Percentiles rank a stretch among this genome's conserved stretches.
phyloP scores from a whole-genome alignment of 2,113 vertebrate species.

The Cisticola juncidis region DNA sequence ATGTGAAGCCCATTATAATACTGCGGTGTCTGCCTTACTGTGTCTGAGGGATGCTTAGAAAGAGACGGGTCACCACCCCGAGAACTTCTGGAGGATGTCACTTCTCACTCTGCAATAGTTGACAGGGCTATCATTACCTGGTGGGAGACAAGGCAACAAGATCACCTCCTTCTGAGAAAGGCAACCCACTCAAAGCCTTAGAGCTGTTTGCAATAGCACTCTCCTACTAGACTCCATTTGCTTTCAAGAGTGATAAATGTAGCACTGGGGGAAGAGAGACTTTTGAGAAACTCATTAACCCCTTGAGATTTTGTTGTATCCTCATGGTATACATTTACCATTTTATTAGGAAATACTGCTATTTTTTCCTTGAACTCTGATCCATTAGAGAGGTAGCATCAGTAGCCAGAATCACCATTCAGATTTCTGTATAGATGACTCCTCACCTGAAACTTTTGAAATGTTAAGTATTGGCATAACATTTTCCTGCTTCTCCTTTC shows the following conservation, averaged over 20 bases:
- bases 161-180: not conserved
- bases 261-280: not conserved
- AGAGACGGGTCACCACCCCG: not conserved
- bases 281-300: not conserved
- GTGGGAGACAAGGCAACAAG: not conserved
- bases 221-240: not conserved
- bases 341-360: not conserved
- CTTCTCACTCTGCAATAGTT: not conserved
- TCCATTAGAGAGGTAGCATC: not conserved
- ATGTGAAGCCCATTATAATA: accelerated
- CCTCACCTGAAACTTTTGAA: not conserved
- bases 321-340: not conserved
- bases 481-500: not conserved
- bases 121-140: not conserved
- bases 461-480: not conserved
- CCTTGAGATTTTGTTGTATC: not conserved
- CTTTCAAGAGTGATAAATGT: not conserved
- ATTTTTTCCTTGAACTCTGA: not conserved
- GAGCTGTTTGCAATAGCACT: not conserved
- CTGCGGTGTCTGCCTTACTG: accelerated
- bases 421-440: not conserved
- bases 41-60: not conserved
- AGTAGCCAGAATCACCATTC: not conserved
- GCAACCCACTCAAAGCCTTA: not conserved
- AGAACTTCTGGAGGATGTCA: not conserved